These are phyloP conservation scores for Malaclemys terrapin DNA, from an alignment of 2,113 vertebrate genomes.

Conservation along the genomic window DNA sequence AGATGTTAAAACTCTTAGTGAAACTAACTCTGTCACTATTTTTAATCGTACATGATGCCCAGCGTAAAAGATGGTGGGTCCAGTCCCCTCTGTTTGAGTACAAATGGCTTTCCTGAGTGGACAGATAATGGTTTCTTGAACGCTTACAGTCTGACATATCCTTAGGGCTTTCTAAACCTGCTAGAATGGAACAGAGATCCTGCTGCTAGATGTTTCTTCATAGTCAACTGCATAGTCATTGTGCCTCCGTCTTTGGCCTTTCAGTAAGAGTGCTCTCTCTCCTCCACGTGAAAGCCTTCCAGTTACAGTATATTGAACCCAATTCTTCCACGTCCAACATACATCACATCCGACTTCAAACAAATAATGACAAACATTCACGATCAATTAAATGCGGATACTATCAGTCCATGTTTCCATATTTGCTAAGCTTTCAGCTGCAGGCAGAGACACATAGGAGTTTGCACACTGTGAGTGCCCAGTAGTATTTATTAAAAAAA, in stretches of 20 bases:
- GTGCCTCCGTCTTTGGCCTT: background rate
- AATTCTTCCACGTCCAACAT: background rate
- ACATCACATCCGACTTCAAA: background rate
- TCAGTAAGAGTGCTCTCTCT: background rate
- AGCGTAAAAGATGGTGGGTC: background rate
- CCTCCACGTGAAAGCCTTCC: background rate
- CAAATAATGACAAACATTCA: background rate
- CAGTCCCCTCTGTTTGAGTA: background rate
- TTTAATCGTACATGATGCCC: background rate
- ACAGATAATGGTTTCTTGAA: background rate
- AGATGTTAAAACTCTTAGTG: conserved; percentile 29
- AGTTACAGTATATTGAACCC: accelerated
- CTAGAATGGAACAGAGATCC: background rate
- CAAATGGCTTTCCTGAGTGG: background rate
- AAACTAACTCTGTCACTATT: conserved; percentile 16
- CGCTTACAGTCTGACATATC: background rate
- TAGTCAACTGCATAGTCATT: background rate
- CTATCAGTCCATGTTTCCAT: background rate
- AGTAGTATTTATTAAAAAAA: background rate
- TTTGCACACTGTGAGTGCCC: background rate
- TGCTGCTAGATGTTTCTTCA: background rate
- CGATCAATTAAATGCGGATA: background rate
- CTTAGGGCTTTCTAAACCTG: background rate
- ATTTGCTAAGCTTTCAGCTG: background rate
- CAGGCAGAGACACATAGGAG: background rate